Evolutionary conservation across 53 echinoderm and acorn worm genomes (phyloP).

Genomic region (Pentamera pediparva): DNA sequence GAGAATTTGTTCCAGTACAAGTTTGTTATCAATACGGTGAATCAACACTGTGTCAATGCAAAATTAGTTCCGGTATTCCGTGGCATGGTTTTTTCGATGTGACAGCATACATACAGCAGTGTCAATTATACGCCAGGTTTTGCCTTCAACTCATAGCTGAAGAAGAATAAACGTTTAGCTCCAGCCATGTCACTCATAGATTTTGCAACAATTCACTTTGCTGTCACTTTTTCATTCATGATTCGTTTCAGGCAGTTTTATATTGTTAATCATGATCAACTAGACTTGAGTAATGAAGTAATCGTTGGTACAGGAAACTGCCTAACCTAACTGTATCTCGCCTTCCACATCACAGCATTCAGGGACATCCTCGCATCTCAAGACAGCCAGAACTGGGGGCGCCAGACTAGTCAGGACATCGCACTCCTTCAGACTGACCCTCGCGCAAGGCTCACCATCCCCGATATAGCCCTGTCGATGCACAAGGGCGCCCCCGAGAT

Average conservation of each 20-base stretch:
- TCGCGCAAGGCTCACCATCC: conserved; percentile 80
- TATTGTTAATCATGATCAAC: too few species aligned
- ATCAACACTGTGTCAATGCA: too few species aligned
- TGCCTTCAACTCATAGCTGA: too few species aligned
- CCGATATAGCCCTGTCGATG: conserved; percentile 59
- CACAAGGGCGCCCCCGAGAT: conserved; percentile 82
- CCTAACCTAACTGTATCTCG: neutral
- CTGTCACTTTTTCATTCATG: too few species aligned
- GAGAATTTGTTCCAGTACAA: neutral
- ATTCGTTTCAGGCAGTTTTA: too few species aligned
- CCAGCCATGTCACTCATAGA: neutral
- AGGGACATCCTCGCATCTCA: conserved; percentile 90
- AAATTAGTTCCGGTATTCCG: too few species aligned
- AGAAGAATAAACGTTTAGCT: neutral
- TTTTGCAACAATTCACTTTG: neutral
- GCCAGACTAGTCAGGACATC: conserved; percentile 86
- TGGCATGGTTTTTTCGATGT: too few species aligned
- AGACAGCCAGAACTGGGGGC: conserved; percentile 78
- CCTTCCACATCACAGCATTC: conserved; percentile 52
- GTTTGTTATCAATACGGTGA: too few species aligned
- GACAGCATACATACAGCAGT: too few species aligned
- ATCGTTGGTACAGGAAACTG: too few species aligned
- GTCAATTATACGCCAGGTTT: too few species aligned
- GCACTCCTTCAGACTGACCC: conserved; percentile 90
- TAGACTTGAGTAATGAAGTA: too few species aligned